These are phyloP conservation scores for Balanococcus diminutus DNA, from an alignment of 2,888 invertebrate genomes.

Conservation along the genomic window DNA sequence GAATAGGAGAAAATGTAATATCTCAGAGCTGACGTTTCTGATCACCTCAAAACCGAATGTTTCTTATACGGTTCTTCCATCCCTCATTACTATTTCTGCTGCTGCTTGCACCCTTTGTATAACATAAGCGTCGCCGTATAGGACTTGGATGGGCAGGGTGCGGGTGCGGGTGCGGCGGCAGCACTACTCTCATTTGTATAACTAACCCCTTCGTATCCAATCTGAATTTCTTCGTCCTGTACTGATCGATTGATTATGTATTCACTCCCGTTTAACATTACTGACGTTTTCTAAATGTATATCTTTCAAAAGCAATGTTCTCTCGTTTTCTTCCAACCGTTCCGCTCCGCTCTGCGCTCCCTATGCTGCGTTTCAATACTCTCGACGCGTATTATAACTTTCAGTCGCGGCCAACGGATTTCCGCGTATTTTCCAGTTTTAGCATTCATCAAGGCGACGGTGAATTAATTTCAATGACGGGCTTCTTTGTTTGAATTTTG, in stretches of 20 bases:
- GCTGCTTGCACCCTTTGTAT: conserved; percentile 32
- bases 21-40: conserved; percentile 37
- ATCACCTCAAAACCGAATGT: conserved; percentile 43
- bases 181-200: conserved; percentile 39
- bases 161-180: not conserved
- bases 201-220: conserved; percentile 49
- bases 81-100: conserved; percentile 36
- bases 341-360: not conserved
- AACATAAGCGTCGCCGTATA: conserved; percentile 2
- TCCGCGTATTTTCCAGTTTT: conserved; percentile 43
- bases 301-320: conserved; percentile 41
- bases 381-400: conserved; percentile 38
- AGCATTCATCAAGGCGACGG: conserved; percentile 43
- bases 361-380: conserved; percentile 22
- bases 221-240: conserved; percentile 36
- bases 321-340: conserved; percentile 6
- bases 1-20: conserved; percentile 35
- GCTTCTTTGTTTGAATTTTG: conserved; percentile 21
- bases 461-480: conserved; percentile 44
- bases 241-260: conserved; percentile 49
- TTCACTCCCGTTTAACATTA: conserved; percentile 46
- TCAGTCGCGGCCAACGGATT: conserved; percentile 42
- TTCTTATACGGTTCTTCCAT: conserved; percentile 41
- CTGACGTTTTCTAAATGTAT: conserved; percentile 45
- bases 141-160: not conserved